Evolutionary conservation across 2,888 invertebrate species (phyloP).

Genomic region (Luperina testacea): DNA sequence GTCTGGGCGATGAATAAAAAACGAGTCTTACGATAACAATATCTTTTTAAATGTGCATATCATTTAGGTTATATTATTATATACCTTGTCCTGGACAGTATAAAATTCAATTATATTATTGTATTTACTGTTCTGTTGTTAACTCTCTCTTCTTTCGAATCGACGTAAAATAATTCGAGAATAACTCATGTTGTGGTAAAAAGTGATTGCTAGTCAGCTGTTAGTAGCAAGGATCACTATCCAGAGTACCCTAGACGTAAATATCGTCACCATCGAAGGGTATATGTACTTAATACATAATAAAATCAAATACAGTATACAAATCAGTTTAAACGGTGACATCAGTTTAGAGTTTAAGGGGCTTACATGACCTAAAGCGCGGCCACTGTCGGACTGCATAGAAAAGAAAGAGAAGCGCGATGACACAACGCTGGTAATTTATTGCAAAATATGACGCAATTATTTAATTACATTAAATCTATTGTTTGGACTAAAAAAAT

Average conservation of each 20-base stretch:
- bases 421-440: too few relatives aligned
- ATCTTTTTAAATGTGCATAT: background rate
- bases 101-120: background rate
- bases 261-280: background rate
- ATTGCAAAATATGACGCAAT: too few relatives aligned
- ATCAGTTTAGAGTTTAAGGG: background rate
- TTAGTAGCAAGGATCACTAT: background rate
- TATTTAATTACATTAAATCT: too few relatives aligned
- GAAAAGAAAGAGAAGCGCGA: too few relatives aligned
- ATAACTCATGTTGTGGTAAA: background rate
- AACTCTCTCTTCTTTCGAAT: background rate
- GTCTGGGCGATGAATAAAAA: background rate
- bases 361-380: too few relatives aligned
- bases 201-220: background rate
- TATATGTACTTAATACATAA: background rate
- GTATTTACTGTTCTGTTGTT: too few relatives aligned
- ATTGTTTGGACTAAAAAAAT: too few relatives aligned
- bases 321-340: background rate
- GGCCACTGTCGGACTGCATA: too few relatives aligned
- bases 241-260: background rate
- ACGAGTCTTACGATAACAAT: background rate
- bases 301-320: background rate
- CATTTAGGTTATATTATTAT: background rate
- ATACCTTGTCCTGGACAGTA: background rate
- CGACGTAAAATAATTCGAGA: background rate